Base-by-base conservation (phyloP, 2,113 vertebrate genomes). In the Chaenogobius annularis region DNA sequence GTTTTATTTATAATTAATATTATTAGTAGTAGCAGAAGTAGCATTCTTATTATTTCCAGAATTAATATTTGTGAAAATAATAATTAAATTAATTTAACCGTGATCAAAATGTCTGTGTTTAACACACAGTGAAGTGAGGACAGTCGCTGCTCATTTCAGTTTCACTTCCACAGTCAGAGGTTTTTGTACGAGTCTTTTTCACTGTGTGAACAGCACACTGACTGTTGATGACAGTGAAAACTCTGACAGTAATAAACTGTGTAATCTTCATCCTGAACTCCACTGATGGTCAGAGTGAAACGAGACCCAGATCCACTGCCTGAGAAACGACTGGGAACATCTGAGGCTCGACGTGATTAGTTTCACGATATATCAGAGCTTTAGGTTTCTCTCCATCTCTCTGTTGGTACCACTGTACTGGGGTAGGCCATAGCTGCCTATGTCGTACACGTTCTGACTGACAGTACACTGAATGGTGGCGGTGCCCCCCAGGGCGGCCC, bases 141-240 rank as follows among this genome's bases (percentile, higher is more conserved):
- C 44, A 62, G 0, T 52, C 69, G 43, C 10, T n/a, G n/a, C n/a
- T n/a, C n/a, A n/a, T n/a, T n/a, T 7, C 52, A 70, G 58, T 78
- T 58, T 70, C 52, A 59, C 40, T 82, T 76, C 76, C n/a, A n/a
- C n/a, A 67, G 48, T 67, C 52, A 67, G 52, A 78, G 37, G 71
- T 80, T 77, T 83, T 77, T 80, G 74, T 80, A 74, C 46, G 64
- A 74, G n/a, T 10, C 48, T 52, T 83, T 58, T 66, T 78, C 74
- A 80, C 82, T 72, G 78, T 84, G 78, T 83, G 74, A 72, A 74
- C 71, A 44, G 0, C 0, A n/a, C 0, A 31, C 26, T 31, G 26
- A 31, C 26, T 73, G 69, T 59, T 68, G 9, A 22, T 10, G 0
- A n/a, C 0, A 0, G 0, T 73, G 48, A 0, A 0, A 0, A 40